Evolutionary conservation across 2,113 vertebrate genomes (phyloP), one percentile per base, ranked within the genome.

Genomic region (Tonatia bakeri): DNA sequence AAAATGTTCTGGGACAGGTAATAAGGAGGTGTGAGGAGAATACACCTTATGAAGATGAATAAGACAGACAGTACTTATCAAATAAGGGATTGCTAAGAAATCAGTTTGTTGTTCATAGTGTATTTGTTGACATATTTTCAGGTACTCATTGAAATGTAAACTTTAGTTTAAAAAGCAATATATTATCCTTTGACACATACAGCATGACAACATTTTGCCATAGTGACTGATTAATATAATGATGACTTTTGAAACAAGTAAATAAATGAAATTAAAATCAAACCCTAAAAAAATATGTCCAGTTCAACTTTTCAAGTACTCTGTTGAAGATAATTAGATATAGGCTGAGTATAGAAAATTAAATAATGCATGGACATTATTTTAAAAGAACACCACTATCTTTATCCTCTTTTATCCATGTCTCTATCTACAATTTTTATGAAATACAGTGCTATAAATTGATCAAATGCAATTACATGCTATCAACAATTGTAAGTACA

Each of bases 261-360:
- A 96, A 94, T 69, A 91, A 86, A 97, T 45, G 77, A 54, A 89
- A 96, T 50, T 70, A 61, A 95, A 98, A 83, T 83, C 59, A 52
- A 10, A 91, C 33, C 7, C 4, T 90, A 56, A 90, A 17, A 19
- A 4, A 87, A 33, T 36, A 50, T 26, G 5, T 50, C 59, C 86
- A 86, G 16, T 92, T 76, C 10, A 90, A 47, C 33, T 65, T 95
- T 70, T 38, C 9, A 70, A 45, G 13, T 86, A 81, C 12, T 87
- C 20, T 56, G 0, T 38, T 65, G 28, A 90, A 79, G 67, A 43
- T 79, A 88, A 82, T 85, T 33, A 65, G 7, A 61, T 50, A 65
- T 9, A 83, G 3, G 3, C 56, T 87, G 38, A 72, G 0, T 54
- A 84, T 17, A 73, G 9, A 82, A 56, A n/a, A 91, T 40, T 85